These are phyloP conservation scores for Punctoribates punctum DNA, from an alignment of 2,888 invertebrate genomes.

Conservation along the genomic window DNA sequence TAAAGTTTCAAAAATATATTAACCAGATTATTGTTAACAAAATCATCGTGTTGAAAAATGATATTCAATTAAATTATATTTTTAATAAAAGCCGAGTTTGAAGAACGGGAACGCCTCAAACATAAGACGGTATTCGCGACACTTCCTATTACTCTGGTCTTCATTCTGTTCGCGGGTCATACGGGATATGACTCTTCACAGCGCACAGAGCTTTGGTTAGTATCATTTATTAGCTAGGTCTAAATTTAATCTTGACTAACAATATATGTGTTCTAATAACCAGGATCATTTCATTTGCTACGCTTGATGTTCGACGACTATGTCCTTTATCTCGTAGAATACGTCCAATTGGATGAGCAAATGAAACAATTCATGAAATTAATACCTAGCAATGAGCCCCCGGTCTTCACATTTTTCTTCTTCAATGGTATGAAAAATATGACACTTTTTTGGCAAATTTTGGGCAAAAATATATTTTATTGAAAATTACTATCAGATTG, in stretches of 20 bases:
- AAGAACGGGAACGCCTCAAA: constrained; percentile 43
- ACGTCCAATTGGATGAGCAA: constrained; percentile 54
- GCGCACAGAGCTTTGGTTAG: constrained; percentile 57
- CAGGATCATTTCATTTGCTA: constrained; percentile 57
- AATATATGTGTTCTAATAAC: background rate
- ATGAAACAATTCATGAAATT: constrained; percentile 52
- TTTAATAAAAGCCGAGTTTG: background rate
- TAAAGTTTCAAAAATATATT: no score
- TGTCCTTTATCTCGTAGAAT: constrained; percentile 55
- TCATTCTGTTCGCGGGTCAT: constrained; percentile 56
- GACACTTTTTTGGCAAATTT: background rate
- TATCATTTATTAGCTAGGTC: no score
- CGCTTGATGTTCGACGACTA: constrained; percentile 58
- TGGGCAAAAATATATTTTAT: background rate
- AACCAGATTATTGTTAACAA: no score
- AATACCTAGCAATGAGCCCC: background rate
- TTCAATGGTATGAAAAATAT: background rate
- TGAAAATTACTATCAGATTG: background rate
- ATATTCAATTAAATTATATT: background rate
- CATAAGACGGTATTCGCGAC: constrained; percentile 53
- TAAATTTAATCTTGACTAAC: no score
- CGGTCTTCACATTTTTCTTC: background rate
- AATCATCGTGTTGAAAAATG: background rate
- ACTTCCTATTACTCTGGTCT: constrained; percentile 57
- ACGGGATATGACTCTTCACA: constrained; percentile 57